Evolutionary conservation across 1,140 invertebrate species (phyloP), one percentile per base, ranked within the genome.

Genomic region (Ips typographus): DNA sequence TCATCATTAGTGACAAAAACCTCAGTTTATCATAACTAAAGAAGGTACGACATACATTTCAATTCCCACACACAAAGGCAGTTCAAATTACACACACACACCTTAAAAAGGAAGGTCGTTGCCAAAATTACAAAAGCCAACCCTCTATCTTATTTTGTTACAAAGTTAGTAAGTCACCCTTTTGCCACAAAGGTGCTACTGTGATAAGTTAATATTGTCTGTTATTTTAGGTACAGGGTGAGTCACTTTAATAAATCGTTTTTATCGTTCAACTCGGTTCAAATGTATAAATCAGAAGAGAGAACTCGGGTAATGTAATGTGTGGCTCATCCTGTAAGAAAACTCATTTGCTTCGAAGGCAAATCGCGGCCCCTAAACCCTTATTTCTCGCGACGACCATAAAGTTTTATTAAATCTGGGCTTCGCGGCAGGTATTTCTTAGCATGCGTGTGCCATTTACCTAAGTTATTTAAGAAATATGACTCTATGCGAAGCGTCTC

Each of bases 381-480:
- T 55, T 68, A 68, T 68, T 68, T 60, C 65, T 60, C 65, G 36
- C 41, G 39, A 40, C 49, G 40, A 53, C 58, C 65, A 68, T 68
- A 68, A 68, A 68, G 65, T 68, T 68, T 68, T 68, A 68, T 68
- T 68, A 68, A 68, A 68, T 68, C 65, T 43, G 44, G 55, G 61
- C 39, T 47, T 42, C 56, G 57, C 41, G 40, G 4, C 43, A 60
- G 38, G 57, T 68, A 68, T 68, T 68, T 60, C 44, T 40, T 47
- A 22, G 47, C 47, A 68, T 60, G 65, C 65, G 65, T 68, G 65
- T 68, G 65, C 65, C 65, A 68, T 68, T 61, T 68, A 57, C 65
- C 61, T 68, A 68, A 68, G 44, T 68, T 68, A 68, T 68, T 61
- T 68, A 68, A 68, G 65, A 68, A 68, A 68, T 68, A 68, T 61